Conservation (phyloP, 1,140 invertebrate species). For the Pogonus chalceus region DNA sequence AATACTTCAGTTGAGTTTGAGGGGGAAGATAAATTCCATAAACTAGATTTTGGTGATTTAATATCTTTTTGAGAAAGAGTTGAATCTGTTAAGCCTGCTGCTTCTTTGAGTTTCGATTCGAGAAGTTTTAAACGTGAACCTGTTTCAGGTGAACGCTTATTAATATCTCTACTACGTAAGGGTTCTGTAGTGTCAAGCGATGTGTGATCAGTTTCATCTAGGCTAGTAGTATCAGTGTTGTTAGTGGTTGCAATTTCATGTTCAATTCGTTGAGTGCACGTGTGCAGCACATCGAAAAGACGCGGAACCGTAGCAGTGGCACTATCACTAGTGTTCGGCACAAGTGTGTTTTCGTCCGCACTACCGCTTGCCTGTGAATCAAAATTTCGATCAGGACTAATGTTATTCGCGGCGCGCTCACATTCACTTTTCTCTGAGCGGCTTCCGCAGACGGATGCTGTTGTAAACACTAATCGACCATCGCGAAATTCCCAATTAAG, state of each 20-base stretch:
- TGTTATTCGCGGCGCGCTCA: conserved; percentile 5
- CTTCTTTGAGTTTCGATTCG: conserved; percentile 27
- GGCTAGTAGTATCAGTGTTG: conserved; percentile 5
- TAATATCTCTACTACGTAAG: conserved; percentile 23
- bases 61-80: conserved; percentile 9
- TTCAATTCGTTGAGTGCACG: conserved; percentile 5
- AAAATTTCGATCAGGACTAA: background rate
- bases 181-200: too few relatives aligned
- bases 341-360: background rate
- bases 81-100: conserved; percentile 22
- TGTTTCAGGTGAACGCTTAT: conserved; percentile 20
- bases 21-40: background rate
- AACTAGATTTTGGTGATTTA: background rate
- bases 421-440: background rate
- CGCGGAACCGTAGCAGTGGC: too few relatives aligned
- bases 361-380: background rate
- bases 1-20: background rate
- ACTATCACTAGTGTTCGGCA: too few relatives aligned
- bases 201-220: conserved; percentile 4
- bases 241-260: background rate
- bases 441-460: conserved; percentile 13
- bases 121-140: conserved; percentile 24
- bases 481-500: conserved; percentile 26
- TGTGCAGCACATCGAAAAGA: background rate
- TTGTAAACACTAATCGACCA: conserved; percentile 26